phyloP scores from a whole-genome alignment of 2,888 invertebrate species.

The Molanna angustata region DNA sequence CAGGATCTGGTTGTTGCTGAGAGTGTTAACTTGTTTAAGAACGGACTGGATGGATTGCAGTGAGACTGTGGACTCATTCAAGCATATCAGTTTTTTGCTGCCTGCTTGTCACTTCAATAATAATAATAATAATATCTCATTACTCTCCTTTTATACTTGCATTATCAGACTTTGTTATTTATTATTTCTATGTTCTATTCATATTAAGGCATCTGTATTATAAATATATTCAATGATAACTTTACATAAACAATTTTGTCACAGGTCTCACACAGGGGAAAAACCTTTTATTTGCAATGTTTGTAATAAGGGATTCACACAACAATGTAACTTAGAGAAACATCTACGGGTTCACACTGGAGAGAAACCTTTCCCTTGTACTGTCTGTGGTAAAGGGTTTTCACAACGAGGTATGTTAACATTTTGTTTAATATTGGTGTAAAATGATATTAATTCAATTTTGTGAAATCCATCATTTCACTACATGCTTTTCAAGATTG shows the following conservation, averaged over 20 bases:
- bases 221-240: not conserved
- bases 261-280: conserved; percentile 27
- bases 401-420: conserved; percentile 22
- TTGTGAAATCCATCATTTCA: no score
- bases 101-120: no score
- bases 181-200: not conserved
- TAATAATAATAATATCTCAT: not conserved
- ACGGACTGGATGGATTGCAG: no score
- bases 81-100: no score
- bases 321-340: conserved; percentile 47
- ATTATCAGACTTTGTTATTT: not conserved
- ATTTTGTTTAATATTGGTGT: no score
- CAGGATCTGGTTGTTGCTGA: no score
- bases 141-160: not conserved
- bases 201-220: not conserved
- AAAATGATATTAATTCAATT: no score
- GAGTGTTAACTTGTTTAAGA: no score
- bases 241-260: conserved; percentile 6
- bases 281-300: conserved; percentile 28
- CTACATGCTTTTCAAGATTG: no score
- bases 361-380: conserved; percentile 44
- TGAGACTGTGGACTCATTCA: no score
- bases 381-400: conserved; percentile 46
- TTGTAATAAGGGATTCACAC: conserved; percentile 40
- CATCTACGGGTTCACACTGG: conserved; percentile 49